phyloP scores from a whole-genome alignment of 2,888 invertebrate species.

The Nemapogon koenigi region DNA sequence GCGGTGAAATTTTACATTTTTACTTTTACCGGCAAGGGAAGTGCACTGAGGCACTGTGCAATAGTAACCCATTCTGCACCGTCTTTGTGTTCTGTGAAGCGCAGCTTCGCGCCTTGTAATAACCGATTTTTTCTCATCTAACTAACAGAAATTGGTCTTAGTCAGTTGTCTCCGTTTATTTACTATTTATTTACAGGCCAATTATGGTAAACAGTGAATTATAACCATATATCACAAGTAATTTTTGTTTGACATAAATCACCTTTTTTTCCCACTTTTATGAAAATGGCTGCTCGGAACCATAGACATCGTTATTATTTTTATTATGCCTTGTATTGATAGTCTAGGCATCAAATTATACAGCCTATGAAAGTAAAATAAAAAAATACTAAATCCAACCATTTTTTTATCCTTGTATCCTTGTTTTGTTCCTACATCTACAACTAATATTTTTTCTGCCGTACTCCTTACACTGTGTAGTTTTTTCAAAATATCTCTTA shows the following conservation, averaged over 20 bases:
- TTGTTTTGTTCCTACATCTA: no score
- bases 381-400: no score
- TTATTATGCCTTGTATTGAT: neutral
- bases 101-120: slow-evolving; percentile 2
- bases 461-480: no score
- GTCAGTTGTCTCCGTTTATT: neutral
- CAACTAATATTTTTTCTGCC: no score
- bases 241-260: slow-evolving; percentile 53
- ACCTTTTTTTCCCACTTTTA: slow-evolving; percentile 45
- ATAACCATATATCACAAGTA: neutral
- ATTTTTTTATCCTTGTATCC: no score
- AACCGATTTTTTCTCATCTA: slow-evolving; percentile 2
- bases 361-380: no score
- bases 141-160: neutral
- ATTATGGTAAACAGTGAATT: no score
- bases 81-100: slow-evolving; percentile 18
- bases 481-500: no score
- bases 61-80: slow-evolving; percentile 50
- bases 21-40: slow-evolving; percentile 60
- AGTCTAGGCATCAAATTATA: no score
- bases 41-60: slow-evolving; percentile 61
- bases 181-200: no score
- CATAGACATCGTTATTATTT: slow-evolving; percentile 3
- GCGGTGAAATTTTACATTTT: slow-evolving; percentile 59
- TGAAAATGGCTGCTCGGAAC: slow-evolving; percentile 17